Evolutionary conservation across 2,888 invertebrate genomes (phyloP).

Genomic region (Timema cristinae): DNA sequence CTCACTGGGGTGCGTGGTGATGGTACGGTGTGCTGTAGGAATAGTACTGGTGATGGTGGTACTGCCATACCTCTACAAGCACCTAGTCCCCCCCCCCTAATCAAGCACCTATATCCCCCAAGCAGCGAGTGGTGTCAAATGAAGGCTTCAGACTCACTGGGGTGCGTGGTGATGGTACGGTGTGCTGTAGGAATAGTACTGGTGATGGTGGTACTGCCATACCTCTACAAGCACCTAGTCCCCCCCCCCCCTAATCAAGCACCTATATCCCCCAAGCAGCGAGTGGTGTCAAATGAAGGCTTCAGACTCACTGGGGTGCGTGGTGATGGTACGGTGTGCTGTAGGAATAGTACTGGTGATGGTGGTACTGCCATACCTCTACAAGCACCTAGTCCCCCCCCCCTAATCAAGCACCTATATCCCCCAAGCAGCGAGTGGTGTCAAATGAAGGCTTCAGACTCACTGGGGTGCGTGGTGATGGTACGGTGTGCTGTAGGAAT

Average conservation of each 20-base stretch:
- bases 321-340: conserved; percentile 44
- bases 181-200: conserved; percentile 58
- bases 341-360: conserved; percentile 62
- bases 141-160: conserved; percentile 49
- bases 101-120: too few species aligned
- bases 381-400: too few species aligned
- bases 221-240: conserved; percentile 36
- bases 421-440: conserved; percentile 41
- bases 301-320: conserved; percentile 52
- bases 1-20: conserved; percentile 51
- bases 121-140: conserved; percentile 42
- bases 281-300: conserved; percentile 42
- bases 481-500: conserved; percentile 52
- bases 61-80: conserved; percentile 38
- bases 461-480: conserved; percentile 49
- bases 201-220: conserved; percentile 48
- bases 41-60: conserved; percentile 59
- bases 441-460: conserved; percentile 40
- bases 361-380: conserved; percentile 42
- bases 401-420: too few species aligned
- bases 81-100: too few species aligned
- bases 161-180: conserved; percentile 45
- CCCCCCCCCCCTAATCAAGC: too few species aligned
- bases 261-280: too few species aligned
- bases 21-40: conserved; percentile 51